These are phyloP conservation scores for Physella acuta DNA, from an alignment of 1,140 invertebrate species.

Conservation along the genomic window DNA sequence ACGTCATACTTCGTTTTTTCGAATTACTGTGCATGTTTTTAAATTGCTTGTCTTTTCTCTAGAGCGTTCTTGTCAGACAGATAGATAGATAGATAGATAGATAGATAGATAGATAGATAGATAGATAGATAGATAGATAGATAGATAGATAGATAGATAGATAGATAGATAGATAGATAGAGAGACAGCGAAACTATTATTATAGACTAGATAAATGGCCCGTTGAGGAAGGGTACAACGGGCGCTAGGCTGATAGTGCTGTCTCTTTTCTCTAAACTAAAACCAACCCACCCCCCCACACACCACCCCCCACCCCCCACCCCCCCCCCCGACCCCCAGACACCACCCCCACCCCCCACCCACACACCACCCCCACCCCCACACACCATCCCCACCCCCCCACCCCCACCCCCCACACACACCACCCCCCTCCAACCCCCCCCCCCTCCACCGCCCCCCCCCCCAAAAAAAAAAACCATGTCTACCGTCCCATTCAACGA, in stretches of 20 bases:
- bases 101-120: neutral
- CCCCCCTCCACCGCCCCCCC: no score
- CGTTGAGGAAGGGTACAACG: neutral
- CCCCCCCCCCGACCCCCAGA: no score
- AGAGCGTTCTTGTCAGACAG: no score
- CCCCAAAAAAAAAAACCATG: no score
- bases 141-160: neutral
- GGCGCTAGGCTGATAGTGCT: neutral
- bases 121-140: neutral
- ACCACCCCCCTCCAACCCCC: no score
- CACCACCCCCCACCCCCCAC: no score
- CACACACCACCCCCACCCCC: no score
- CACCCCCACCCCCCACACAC: no score
- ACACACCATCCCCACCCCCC: no score
- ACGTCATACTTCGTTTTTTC: neutral
- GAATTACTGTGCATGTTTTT: neutral
- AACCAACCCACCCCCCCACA: neutral
- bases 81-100: constrained; percentile 1
- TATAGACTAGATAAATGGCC: neutral
- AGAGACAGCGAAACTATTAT: neutral
- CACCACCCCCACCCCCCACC: no score
- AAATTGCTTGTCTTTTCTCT: no score
- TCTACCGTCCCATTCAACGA: no score
- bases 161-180: neutral
- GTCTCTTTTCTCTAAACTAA: neutral